Evolutionary conservation across 2,113 vertebrate species (phyloP), one percentile per base, ranked within the genome.

Genomic region (Argyrosomus japonicus): DNA sequence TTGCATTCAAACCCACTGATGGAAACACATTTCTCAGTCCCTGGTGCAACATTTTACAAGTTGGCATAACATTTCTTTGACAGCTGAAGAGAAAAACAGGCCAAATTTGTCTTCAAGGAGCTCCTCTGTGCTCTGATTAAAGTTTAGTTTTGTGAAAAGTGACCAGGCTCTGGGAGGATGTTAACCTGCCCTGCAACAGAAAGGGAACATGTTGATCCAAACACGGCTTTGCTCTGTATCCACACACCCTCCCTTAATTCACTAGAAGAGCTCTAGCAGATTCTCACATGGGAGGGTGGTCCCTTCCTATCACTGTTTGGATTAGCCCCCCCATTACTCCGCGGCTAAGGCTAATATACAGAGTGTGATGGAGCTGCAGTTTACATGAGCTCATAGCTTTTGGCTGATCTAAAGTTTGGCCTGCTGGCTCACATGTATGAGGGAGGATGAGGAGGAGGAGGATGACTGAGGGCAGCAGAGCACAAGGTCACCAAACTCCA

Each of bases 301-400:
- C 78, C 51, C 18, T 53, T 27, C 48, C 14, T 69, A 75, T 86
- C 77, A 43, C 48, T 87, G 84, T 86, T 90, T 86, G 65, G 79
- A 78, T 80, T 78, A 73, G 25, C 17, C 60, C 72, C 72, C 60
- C 50, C 68, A 71, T 84, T 83, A 78, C 64, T 51, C 61, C 9
- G 0, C 7, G 1, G 40, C 60, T 61, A 6, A 58, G 53, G 36
- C 18, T 53, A 3, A 62, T 62, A 78, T 40, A 64, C 78, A 61
- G 54, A 47, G 45, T 48, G 40, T 51, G 81, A 79, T 67, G 77
- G 54, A 87, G 82, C 56, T 61, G 58, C 43, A 50, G 83, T 85
- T 87, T 87, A 84, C 69, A 90, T 68, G 79, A 91, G 77, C 79
- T 87, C 90, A 90, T 87, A 65, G 40, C 61, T 76, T 63, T 68